A percentile compares a stretch with the other conserved stretches of the same genome.
These are phyloP conservation scores for Sebastes oblongus DNA, from an alignment of 2,797 vertebrate genomes.

Conservation along the genomic window DNA sequence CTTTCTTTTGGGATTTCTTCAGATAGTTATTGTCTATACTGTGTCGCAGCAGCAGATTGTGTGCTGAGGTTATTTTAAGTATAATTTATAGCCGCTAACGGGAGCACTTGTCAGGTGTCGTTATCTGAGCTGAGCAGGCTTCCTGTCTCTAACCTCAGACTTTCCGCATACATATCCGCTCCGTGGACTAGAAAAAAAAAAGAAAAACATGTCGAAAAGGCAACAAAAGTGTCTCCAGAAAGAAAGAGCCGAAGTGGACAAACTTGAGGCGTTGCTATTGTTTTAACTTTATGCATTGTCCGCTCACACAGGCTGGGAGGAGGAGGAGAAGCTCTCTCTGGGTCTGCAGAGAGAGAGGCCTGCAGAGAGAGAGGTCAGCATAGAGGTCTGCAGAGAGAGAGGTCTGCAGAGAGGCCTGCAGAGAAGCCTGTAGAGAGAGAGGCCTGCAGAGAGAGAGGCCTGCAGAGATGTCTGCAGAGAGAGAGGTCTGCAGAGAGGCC, in stretches of 20 bases:
- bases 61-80: constrained; percentile 80
- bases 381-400: no score
- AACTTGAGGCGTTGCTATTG: constrained; percentile 40
- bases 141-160: constrained; percentile 87
- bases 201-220: constrained; percentile 33
- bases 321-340: not conserved
- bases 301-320: not conserved
- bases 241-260: constrained; percentile 48
- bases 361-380: no score
- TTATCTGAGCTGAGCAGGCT: constrained; percentile 86
- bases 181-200: constrained; percentile 58
- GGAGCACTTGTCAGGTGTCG: constrained; percentile 84
- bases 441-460: no score
- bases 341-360: not conserved
- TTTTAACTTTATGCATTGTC: constrained; percentile 19
- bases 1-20: not conserved
- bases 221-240: constrained; percentile 68
- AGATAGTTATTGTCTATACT: constrained; percentile 13
- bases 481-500: no score
- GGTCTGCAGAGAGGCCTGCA: no score
- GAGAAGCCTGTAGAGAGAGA: not conserved
- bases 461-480: not conserved
- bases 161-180: constrained; percentile 85
- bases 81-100: constrained; percentile 79
- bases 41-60: constrained; percentile 48